Evolutionary conservation across 2,113 vertebrate genomes (phyloP), one percentile per base, ranked within the genome.

Genomic region (Pteronura brasiliensis): DNA sequence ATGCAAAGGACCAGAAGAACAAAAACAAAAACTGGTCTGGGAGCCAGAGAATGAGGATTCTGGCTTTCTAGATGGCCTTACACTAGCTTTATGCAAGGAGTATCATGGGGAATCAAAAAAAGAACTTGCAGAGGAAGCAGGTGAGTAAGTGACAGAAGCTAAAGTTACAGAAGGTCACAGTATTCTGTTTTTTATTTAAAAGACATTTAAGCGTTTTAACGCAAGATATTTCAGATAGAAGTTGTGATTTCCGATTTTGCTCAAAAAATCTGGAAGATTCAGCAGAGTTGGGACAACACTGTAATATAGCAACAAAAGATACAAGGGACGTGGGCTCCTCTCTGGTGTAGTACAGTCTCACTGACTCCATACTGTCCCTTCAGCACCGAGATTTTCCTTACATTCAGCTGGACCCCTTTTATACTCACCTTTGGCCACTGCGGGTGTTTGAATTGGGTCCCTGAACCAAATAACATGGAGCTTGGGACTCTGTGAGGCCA

Each of bases 341-440:
- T 2, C 71, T 20, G 29, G 15, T 13, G 7, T n/a, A 1, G 36
- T 0, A 1, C 3, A 0, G 0, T 29, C 25, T 80, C 9, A 55
- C 13, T 52, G 17, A 18, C 4, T 7, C 63, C 15, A 5, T 0
- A 3, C 8, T 23, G 0, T 57, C 21, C 79, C 27, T 27, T 44
- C 25, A 52, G 71, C 52, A 4, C 95, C 18, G 6, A 12, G 42
- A 7, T 7, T 69, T 57, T 55, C 59, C 81, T 93, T 71, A 13
- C 5, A 14, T 1, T 36, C 21, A 4, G 21, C 23, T 4, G 36
- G 57, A 15, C 23, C 83, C 42, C 3, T 20, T 69, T 88, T 31
- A 14, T 31, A 14, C 14, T 87, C 31, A 13, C 42, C 11, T 17
- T 76, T 15, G 0, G 47, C 77, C n/a, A 4, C 4, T 12, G 31